Evolutionary conservation across 2,797 vertebrate species (phyloP).

Genomic region (Anabas testudineus): DNA sequence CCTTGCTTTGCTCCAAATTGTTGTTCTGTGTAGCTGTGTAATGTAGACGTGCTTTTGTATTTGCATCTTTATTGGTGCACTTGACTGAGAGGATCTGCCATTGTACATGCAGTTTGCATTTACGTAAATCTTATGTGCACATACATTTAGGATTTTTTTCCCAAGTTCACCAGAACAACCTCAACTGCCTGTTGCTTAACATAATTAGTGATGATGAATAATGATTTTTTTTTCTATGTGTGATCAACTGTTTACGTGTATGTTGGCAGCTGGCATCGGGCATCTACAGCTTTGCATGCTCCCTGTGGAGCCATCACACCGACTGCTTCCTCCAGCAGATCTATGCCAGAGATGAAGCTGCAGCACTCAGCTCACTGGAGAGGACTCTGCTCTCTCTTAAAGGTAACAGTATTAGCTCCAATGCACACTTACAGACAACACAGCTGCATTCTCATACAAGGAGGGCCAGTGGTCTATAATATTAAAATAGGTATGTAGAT

Average conservation of each 20-base stretch:
- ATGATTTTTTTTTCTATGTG: constrained; percentile 38
- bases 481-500: neutral
- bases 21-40: constrained; percentile 1
- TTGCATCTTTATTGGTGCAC: constrained; percentile 5
- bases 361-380: constrained; percentile 91
- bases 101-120: neutral
- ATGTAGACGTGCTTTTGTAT: constrained; percentile 18
- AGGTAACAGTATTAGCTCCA: constrained; percentile 82
- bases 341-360: constrained; percentile 85
- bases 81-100: neutral
- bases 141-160: constrained; percentile 6
- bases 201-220: constrained; percentile 26
- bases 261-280: constrained; percentile 91
- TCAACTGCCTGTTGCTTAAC: constrained; percentile 16
- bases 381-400: constrained; percentile 94
- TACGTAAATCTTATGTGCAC: neutral
- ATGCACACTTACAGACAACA: neutral
- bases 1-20: constrained; percentile 15
- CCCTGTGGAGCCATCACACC: constrained; percentile 97
- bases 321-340: constrained; percentile 95
- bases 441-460: constrained; percentile 1
- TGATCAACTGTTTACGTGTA: constrained; percentile 53
- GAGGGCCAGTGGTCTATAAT: neutral
- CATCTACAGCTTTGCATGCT: constrained; percentile 96
- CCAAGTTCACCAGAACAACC: constrained; percentile 11